Evolutionary conservation across 2,888 invertebrate genomes (phyloP), one percentile per base, ranked within the genome.

Genomic region (Rotaria magnacalcarata): DNA sequence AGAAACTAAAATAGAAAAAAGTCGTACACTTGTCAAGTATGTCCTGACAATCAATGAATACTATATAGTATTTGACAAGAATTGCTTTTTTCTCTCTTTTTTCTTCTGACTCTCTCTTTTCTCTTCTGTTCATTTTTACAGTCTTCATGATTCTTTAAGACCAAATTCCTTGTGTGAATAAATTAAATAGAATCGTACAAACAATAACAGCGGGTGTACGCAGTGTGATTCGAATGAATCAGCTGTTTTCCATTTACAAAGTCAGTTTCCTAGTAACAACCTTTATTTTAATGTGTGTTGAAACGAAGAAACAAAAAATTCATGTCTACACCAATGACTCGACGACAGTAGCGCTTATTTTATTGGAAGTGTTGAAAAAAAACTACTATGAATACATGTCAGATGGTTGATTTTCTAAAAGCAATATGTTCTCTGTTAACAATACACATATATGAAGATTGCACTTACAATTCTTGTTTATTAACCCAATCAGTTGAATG

Each of bases 211-310:
- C 14, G 7, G 27, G 16, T 67, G 67, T 19, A 67, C 19, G 27
- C 27, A 14, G 2, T 67, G 34, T 16, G 16, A 67, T 27, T 67
- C 16, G 6, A 67, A 67, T 67, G 67, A 34, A 19, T 67, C 67
- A 67, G 67, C 67, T 67, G 67, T 6, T 67, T 67, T 34, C 34
- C 67, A 67, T 67, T 67, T 67, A 67, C 14, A 67, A 34, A 19
- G n/a, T 10, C 34, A 14, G 67, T 67, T 67, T 67, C 67, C 27
- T 67, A 67, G 67, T 67, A 67, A 67, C 67, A 67, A 67, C 67
- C 67, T 67, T 67, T 34, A 34, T 34, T 34, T 27, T 19, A 6
- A 34, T 6, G 21, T 54, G 52, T 54, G 19, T 19, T 21, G 21
- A 54, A 54, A 21, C 4, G 21, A 54, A 54, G 7, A 21, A 7